A percentile compares a stretch with the other conserved stretches of the same genome.
These are phyloP conservation scores for Drosophila willistoni DNA, from an alignment of 1,140 invertebrate species.

Conservation along the genomic window DNA sequence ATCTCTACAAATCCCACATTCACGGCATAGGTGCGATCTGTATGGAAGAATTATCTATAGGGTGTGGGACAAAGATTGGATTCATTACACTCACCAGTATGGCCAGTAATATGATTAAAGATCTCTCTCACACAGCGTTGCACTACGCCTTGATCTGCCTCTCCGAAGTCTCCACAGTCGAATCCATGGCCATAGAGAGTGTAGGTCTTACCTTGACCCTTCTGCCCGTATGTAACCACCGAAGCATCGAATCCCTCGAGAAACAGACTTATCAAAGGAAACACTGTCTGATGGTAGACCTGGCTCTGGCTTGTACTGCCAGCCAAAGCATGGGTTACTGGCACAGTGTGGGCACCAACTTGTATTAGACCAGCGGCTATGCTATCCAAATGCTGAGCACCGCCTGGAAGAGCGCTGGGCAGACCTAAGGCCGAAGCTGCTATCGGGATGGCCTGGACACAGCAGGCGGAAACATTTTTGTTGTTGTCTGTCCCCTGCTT, in stretches of 20 bases:
- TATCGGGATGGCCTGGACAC: constrained; percentile 86
- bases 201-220: constrained; percentile 90
- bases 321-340: constrained; percentile 83
- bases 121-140: constrained; percentile 90
- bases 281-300: constrained; percentile 83
- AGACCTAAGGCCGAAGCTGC: constrained; percentile 84
- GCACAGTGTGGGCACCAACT: constrained; percentile 74
- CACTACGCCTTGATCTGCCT: constrained; percentile 90
- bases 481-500: constrained; percentile 43
- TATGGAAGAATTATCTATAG: neutral
- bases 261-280: constrained; percentile 86
- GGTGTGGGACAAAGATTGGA: neutral
- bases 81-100: constrained; percentile 71
- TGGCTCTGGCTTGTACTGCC: constrained; percentile 83
- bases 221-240: constrained; percentile 91
- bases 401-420: constrained; percentile 65
- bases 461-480: constrained; percentile 69
- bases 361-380: constrained; percentile 75
- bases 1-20: constrained; percentile 88
- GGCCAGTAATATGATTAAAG: constrained; percentile 87
- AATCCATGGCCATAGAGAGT: constrained; percentile 90
- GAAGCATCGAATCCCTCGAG: constrained; percentile 89
- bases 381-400: constrained; percentile 54
- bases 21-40: constrained; percentile 85
- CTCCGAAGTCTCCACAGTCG: constrained; percentile 86